These are phyloP conservation scores for Chorisops tibialis DNA, from an alignment of 2,888 invertebrate species.

Conservation along the genomic window DNA sequence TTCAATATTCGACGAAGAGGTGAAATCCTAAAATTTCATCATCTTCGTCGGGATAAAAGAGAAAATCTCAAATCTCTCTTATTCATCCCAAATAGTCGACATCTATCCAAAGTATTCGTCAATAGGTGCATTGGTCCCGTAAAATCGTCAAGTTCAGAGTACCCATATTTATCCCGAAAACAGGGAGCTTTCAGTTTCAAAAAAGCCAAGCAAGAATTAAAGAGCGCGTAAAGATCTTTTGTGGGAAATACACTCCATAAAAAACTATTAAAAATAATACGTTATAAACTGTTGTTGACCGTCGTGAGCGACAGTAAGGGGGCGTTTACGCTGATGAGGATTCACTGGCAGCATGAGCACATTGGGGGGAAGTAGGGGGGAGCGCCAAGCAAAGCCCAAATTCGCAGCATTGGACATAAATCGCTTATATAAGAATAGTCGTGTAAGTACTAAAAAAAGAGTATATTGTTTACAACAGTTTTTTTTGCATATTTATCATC, in stretches of 20 bases:
- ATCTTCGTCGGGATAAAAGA: conserved; percentile 28
- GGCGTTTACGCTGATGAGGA: conserved; percentile 54
- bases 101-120: too few species aligned
- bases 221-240: too few species aligned
- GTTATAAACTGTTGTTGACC: conserved; percentile 24
- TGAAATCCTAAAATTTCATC: conserved; percentile 28
- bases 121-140: too few species aligned
- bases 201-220: too few species aligned
- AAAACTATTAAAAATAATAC: not conserved
- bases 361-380: conserved; percentile 55
- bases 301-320: conserved; percentile 44
- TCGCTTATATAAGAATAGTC: conserved; percentile 87
- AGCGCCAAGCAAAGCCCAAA: conserved; percentile 74
- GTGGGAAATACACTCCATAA: too few species aligned
- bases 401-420: conserved; percentile 97
- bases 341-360: conserved; percentile 55
- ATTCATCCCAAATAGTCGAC: not conserved
- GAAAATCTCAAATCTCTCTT: conserved; percentile 23
- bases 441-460: too few species aligned
- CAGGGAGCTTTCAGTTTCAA: too few species aligned
- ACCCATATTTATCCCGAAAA: too few species aligned
- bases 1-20: conserved; percentile 25
- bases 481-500: conserved; percentile 21
- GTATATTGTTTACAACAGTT: conserved; percentile 24
- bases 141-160: too few species aligned